These are phyloP conservation scores for Heterochromis multidens DNA, from an alignment of 2,113 vertebrate genomes.

Conservation along the genomic window DNA sequence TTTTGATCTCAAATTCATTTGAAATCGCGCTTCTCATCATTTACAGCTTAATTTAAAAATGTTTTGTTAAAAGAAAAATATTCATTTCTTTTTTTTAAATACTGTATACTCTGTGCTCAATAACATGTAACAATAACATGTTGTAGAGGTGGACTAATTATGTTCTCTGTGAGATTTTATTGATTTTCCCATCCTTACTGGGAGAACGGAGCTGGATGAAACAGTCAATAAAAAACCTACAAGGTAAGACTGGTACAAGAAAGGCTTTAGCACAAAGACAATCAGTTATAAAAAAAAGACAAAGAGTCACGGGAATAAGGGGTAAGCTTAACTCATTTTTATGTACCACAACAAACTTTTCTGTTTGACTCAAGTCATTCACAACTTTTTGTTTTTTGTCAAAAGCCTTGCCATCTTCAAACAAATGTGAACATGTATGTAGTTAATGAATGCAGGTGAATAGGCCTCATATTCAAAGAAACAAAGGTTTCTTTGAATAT, in stretches of 20 bases:
- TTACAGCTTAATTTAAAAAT: background rate
- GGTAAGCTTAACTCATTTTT: too few relatives aligned
- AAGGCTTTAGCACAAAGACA: too few relatives aligned
- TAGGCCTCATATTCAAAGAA: background rate
- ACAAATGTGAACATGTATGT: too few relatives aligned
- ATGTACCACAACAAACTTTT: too few relatives aligned
- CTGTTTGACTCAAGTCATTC: too few relatives aligned
- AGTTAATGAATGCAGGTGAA: background rate
- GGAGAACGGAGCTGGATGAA: background rate
- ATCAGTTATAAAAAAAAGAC: too few relatives aligned
- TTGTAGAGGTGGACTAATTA: background rate
- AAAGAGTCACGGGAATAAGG: too few relatives aligned
- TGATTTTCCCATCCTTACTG: background rate
- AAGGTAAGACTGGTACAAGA: background rate
- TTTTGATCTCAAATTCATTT: background rate
- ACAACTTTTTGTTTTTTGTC: too few relatives aligned
- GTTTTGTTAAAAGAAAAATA: background rate
- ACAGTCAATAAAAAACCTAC: background rate
- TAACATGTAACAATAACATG: background rate
- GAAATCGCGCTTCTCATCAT: background rate
- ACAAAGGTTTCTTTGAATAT: background rate
- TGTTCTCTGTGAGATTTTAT: background rate
- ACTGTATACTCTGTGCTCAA: background rate
- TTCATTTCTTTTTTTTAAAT: too few relatives aligned
- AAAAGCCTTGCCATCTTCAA: too few relatives aligned